A percentile compares a stretch with the other conserved stretches of the same genome.
These are phyloP conservation scores for Neoarius graeffei DNA, from an alignment of 2,113 vertebrate species.

Conservation along the genomic window DNA sequence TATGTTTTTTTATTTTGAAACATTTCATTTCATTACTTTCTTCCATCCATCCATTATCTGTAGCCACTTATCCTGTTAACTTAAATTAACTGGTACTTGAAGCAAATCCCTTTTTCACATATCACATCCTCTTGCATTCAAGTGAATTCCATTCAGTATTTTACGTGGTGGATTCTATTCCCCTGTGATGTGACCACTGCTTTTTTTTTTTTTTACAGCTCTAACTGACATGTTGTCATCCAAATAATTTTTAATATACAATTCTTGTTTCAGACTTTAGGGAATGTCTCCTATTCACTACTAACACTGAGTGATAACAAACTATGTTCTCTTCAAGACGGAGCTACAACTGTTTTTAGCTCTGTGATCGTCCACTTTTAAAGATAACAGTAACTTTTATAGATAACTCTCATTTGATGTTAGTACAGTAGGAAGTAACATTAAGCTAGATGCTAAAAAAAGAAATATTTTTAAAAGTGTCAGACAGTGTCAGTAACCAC, in stretches of 20 bases:
- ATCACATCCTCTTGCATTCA: background rate
- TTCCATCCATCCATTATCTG: too few relatives aligned
- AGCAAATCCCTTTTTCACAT: background rate
- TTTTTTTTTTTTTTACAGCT: too few relatives aligned
- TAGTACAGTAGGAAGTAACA: too few relatives aligned
- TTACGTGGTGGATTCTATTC: too few relatives aligned
- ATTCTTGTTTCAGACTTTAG: background rate
- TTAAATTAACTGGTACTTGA: background rate
- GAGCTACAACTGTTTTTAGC: background rate
- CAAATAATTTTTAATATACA: background rate
- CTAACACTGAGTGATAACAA: background rate
- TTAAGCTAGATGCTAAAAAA: too few relatives aligned
- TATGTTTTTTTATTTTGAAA: too few relatives aligned
- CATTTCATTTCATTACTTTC: too few relatives aligned
- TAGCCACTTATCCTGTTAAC: too few relatives aligned
- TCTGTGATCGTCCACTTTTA: background rate
- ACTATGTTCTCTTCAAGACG: background rate
- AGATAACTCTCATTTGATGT: background rate
- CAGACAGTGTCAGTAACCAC: too few relatives aligned
- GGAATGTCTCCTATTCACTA: background rate
- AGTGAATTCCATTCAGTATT: background rate
- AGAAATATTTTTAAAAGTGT: too few relatives aligned
- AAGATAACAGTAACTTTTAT: background rate
- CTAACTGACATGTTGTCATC: too few relatives aligned
- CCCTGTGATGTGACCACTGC: too few relatives aligned